Evolutionary conservation across 2,113 vertebrate species (phyloP), one percentile per base, ranked within the genome.

Genomic region (Ciconia maguari): DNA sequence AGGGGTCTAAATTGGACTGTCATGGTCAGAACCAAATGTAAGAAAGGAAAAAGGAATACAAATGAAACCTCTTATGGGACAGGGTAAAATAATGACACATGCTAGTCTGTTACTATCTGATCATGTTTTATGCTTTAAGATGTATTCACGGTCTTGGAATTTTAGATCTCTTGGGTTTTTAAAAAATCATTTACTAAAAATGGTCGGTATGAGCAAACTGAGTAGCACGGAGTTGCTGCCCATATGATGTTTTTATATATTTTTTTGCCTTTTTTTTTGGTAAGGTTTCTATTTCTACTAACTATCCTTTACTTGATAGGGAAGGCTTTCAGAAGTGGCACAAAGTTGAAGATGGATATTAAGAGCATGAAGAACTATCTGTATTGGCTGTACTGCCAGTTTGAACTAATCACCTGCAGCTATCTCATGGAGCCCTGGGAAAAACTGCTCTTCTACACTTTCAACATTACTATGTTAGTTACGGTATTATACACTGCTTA

Each of bases 371-470:
- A 97, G 92, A 98, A 99, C 30, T 99, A 98, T 74, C 80, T 99
- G 54, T 98, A 98, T 87, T 99, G 99, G 99, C 98, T 99, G 30
- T 99, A 98, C 98, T 99, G 99, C 97, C 99, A 99, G 97, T 99
- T 99, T 72, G 98, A 99, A 80, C 98, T 99, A n/a, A 98, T 99
- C 95, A 99, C 99, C 4, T 99, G 99, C 96, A 98, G 99, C 90
- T 99, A 99, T 20, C 99, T 99, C 72, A 97, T 99, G 97, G 99
- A 99, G 96, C 99, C 99, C 17, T 99, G 99, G 99, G 99, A 99
- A 72, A 98, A 98, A 85, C 98, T 99, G 42, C 98, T 99, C 89
- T 99, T 99, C 97, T 99, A 99, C 96, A 98, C 98, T 10, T 94
- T 99, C 78, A 96, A 99, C 49, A 81, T 99, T 26, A 97, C 98